A percentile compares a stretch with the other conserved stretches of the same genome.
Evolutionary conservation across 2,888 invertebrate species (phyloP).

Genomic region (Acanthopleura granulata): DNA sequence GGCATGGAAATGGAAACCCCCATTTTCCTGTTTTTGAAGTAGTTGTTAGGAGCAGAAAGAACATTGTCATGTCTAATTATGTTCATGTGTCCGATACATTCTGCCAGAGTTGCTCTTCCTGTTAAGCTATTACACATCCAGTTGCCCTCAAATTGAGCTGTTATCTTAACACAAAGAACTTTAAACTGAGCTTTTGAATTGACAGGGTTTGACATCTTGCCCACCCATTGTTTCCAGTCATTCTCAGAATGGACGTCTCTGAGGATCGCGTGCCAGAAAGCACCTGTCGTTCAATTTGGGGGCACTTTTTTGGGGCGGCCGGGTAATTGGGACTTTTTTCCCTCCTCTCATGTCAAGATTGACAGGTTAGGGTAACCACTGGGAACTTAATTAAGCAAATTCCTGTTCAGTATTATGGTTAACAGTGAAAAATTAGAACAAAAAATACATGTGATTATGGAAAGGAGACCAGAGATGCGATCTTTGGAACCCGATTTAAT

Average conservation of each 20-base stretch:
- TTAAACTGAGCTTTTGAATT: neutral
- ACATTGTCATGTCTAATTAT: too few relatives aligned
- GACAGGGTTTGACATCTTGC: neutral
- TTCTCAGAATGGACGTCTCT: neutral
- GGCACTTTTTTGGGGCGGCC: neutral
- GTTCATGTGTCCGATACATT: too few relatives aligned
- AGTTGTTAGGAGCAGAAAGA: too few relatives aligned
- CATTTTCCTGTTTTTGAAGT: too few relatives aligned
- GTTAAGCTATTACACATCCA: too few relatives aligned
- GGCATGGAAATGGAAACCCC: too few relatives aligned
- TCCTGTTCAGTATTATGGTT: constrained; percentile 3
- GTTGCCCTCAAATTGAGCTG: too few relatives aligned
- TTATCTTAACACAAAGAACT: too few relatives aligned
- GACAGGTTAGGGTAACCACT: constrained; percentile 1
- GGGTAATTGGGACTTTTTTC: neutral
- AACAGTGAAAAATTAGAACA: neutral
- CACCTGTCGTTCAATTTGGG: constrained; percentile 9
- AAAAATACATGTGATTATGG: constrained; percentile 6
- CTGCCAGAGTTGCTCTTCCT: too few relatives aligned
- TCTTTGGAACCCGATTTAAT: neutral
- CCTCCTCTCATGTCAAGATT: neutral
- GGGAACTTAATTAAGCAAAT: neutral
- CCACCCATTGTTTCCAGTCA: neutral
- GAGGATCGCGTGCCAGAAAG: neutral
- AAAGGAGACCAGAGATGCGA: neutral